Percentiles rank a stretch among this genome's conserved stretches.
Conservation (phyloP, 2,113 vertebrate species). For the Callipepla californica region DNA sequence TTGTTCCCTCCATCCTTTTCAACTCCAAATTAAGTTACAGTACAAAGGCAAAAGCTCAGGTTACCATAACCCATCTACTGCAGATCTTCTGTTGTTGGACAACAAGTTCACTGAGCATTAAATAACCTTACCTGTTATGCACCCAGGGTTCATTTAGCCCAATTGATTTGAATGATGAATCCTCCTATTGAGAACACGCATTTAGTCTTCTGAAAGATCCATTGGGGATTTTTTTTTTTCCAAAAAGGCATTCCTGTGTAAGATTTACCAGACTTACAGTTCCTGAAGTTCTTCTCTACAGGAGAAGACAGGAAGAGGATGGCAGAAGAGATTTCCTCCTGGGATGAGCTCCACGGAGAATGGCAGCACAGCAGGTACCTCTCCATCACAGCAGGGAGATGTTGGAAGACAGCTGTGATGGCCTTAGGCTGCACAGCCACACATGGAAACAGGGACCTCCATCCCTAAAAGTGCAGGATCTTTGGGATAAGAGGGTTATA, state of each 20-base stretch:
- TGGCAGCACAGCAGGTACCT: not conserved
- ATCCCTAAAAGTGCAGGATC: not conserved
- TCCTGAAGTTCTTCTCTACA: not conserved
- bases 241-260: not conserved
- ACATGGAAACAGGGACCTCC: not conserved
- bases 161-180: not conserved
- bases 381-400: not conserved
- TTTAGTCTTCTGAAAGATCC: not conserved
- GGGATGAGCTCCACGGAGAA: not conserved
- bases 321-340: not conserved
- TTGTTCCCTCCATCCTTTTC: not conserved
- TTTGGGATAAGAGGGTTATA: not conserved
- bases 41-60: not conserved
- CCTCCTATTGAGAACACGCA: not conserved
- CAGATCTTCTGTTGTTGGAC: not conserved
- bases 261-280: not conserved
- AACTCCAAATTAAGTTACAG: not conserved
- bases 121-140: not conserved
- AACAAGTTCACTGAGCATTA: not conserved
- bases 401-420: not conserved
- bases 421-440: not conserved
- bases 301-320: not conserved
- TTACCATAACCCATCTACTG: not conserved
- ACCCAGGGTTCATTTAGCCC: not conserved
- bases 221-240: not conserved